Base-by-base conservation (phyloP, 2,113 vertebrate genomes). In the Caloenas nicobarica region DNA sequence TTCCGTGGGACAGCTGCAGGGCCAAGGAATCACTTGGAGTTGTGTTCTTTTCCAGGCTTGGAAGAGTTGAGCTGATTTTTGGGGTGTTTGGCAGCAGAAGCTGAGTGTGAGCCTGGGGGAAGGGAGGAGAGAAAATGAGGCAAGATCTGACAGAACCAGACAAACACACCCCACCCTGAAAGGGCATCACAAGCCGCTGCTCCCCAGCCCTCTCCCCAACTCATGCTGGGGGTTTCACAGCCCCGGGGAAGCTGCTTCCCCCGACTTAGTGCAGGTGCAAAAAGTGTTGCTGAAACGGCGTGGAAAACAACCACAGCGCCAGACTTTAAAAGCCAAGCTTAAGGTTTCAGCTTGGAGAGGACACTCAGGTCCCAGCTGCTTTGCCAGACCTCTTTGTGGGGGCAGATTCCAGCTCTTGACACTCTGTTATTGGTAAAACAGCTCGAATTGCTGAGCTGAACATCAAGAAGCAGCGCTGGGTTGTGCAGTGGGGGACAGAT, bases 321-420 rank as follows among this genome's bases (percentile, higher is more conserved):
- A 4, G 60, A 2, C 3, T 57, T 46, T 22, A 16, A 9, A 22
- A 0, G 2, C 1, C 7, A 18, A 40, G 16, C 31, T 33, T 3
- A 8, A 25, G 26, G 36, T 26, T 42, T 56, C 17, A 19, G 3
- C 22, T 8, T 10, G 48, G 24, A 56, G 50, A 22, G 28, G 66
- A 7, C 5, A 8, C 9, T 74, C 48, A n/a, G 73, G 33, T n/a
- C 36, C 46, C 34, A n/a, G 34, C 61, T 42, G 68, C 68, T 85
- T 36, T 74, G 79, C 73, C 13, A 11, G 58, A 19, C 4, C 31
- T 23, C 19, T 58, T 15, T 33, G 10, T 31, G 29, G 61, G 62
- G 25, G 18, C 50, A 54, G 16, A 42, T 82, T 79, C 56, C 61
- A 74, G 31, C 5, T 44, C 56, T 4, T 31, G 9, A 16, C 8